phyloP scores from a whole-genome alignment of 1,140 invertebrate genomes.

The Microvelia longipes region DNA sequence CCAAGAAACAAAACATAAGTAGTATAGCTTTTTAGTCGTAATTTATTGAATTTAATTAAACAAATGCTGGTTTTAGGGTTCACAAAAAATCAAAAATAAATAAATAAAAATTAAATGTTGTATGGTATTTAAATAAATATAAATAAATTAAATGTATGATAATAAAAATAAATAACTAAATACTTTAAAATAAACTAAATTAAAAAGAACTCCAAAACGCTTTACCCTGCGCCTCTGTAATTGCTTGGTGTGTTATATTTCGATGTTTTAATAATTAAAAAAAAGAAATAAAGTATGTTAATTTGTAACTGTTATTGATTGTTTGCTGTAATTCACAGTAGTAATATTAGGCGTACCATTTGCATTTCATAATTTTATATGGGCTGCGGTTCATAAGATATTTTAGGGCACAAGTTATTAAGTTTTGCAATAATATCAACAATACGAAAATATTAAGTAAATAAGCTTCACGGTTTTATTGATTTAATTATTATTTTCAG shows the following conservation, averaged over 20 bases:
- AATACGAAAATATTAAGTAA: no score
- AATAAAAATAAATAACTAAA: no score
- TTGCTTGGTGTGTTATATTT: neutral
- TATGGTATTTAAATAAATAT: constrained; percentile 3
- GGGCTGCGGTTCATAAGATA: neutral
- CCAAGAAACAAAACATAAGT: no score
- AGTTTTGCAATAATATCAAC: no score
- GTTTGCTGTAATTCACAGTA: constrained; percentile 2
- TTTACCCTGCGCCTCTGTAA: neutral
- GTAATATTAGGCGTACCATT: constrained; percentile 16
- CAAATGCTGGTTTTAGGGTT: constrained; percentile 19
- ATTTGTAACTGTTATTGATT: constrained; percentile 2
- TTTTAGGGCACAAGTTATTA: neutral
- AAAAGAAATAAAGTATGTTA: neutral
- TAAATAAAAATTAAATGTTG: constrained; percentile 1
- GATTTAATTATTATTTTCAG: no score
- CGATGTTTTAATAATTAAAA: neutral
- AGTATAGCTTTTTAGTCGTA: constrained; percentile 11
- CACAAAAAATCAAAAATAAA: constrained; percentile 9
- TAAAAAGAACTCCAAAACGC: neutral
- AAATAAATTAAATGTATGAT: neutral
- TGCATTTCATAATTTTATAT: constrained; percentile 14
- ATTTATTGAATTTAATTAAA: constrained; percentile 4
- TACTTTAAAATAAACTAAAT: no score
- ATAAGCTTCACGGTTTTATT: no score